phyloP scores from a whole-genome alignment of 1,140 invertebrate species.

The Apis laboriosa region DNA sequence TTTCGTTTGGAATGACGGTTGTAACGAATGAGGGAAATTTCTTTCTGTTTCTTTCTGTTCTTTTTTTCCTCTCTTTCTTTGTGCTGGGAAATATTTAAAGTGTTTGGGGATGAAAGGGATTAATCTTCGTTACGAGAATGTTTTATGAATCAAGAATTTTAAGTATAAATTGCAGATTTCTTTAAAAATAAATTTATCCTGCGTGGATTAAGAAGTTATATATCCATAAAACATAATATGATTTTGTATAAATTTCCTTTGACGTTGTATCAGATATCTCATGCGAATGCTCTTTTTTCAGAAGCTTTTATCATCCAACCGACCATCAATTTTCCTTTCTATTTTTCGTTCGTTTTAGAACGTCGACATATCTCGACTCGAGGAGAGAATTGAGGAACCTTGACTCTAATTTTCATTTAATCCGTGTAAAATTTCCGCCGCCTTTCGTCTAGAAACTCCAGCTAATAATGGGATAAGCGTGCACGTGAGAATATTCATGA shows the following conservation, averaged over 20 bases:
- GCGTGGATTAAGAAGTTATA: too few species aligned
- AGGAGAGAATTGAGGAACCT: neutral
- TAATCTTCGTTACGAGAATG: too few species aligned
- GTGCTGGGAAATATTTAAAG: neutral
- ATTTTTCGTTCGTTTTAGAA: too few species aligned
- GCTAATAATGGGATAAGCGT: slow-evolving; percentile 21
- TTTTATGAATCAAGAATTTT: too few species aligned
- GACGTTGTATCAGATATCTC: too few species aligned
- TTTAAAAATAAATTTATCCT: too few species aligned
- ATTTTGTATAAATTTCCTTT: too few species aligned
- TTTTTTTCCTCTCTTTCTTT: neutral
- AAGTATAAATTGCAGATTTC: too few species aligned
- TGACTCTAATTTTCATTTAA: slow-evolving; percentile 28
- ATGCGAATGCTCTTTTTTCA: neutral
- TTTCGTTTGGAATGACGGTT: neutral
- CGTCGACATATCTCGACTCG: neutral
- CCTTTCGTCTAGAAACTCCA: neutral
- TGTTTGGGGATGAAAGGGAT: too few species aligned
- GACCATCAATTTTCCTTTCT: neutral
- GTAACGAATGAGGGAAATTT: too few species aligned
- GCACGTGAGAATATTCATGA: slow-evolving; percentile 18
- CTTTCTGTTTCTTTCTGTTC: neutral
- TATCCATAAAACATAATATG: too few species aligned
- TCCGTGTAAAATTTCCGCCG: neutral
- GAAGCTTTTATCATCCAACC: neutral